Evolutionary conservation across 2,797 vertebrate genomes (phyloP), one percentile per base, ranked within the genome.

Genomic region (Pseudochaenichthys georgianus): DNA sequence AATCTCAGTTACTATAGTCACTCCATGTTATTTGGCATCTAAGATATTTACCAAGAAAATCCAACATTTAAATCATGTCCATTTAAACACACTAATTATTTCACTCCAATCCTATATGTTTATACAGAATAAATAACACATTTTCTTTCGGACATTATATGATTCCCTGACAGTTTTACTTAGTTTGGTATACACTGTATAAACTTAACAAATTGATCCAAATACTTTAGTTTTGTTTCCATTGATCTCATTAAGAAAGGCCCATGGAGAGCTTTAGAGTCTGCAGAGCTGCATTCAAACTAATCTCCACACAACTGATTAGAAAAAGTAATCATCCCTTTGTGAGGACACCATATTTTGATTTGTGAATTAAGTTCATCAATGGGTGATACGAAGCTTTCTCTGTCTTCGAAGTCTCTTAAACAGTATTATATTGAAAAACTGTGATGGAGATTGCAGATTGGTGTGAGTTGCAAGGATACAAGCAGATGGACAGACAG

Each of bases 231-330:
- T n/a, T n/a, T 19, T 19, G 10, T 2, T 7, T 10, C 12, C 7
- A 42, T 3, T 19, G 5, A 19, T 42, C 38, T 38, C 34, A 38
- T 38, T 38, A 38, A 9, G 34, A 7, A 38, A 38, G 34, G 34
- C 34, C 8, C 34, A 19, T 5, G n/a, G 55, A 58, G n/a, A 43
- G 41, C n/a, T 43, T 38, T 7, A 38, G 34, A 38, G 41, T 47
- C 43, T n/a, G 52, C 63, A 31, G 15, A 9, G 50, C 9, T 28
- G 31, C 57, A 17, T 62, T 9, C 64, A 57, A 66, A 70, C 66
- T 47, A 65, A 54, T n/a, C 53, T 12, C 41, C 63, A n/a, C 70
- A 46, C 73, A 51, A 52, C 62, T 66, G 62, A 77, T 67, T 64
- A 28, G 65, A 16, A 62, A 70, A 63, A 74, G 77, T 63, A 60